Conservation (phyloP, 2,113 vertebrate species). For the Anhinga anhinga region DNA sequence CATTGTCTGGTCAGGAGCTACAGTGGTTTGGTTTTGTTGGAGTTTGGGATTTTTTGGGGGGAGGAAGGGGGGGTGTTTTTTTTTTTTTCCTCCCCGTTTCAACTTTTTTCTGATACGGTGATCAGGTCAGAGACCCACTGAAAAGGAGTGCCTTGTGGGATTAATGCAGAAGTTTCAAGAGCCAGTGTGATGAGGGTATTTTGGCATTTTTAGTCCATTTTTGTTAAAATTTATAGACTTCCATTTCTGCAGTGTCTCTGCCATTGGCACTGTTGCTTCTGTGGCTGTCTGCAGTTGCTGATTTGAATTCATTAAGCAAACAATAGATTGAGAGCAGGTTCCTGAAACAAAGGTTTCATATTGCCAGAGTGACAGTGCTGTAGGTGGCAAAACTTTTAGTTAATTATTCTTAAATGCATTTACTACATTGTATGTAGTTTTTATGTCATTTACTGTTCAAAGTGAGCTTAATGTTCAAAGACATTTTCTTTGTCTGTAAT, state of each 20-base stretch:
- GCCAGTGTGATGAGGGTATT: background rate
- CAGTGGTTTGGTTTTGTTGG: no score
- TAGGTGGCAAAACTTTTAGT: background rate
- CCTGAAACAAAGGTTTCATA: background rate
- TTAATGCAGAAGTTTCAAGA: background rate
- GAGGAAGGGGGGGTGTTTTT: no score
- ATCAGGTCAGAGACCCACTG: background rate
- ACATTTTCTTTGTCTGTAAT: background rate
- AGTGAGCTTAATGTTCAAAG: background rate
- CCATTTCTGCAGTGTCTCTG: background rate
- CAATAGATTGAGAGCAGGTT: background rate
- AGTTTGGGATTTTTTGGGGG: no score
- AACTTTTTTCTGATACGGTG: background rate
- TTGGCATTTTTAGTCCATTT: background rate
- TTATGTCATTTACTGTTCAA: background rate
- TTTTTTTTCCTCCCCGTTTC: background rate
- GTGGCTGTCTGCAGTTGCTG: background rate
- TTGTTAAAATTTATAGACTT: background rate
- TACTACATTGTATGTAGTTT: background rate
- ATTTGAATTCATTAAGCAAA: constrained; percentile 19
- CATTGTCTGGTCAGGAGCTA: background rate
- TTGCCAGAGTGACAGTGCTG: background rate
- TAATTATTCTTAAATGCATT: background rate
- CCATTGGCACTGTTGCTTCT: background rate
- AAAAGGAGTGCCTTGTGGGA: background rate